phyloP scores from a whole-genome alignment of 2,113 vertebrate genomes.

The Plectropomus leopardus region DNA sequence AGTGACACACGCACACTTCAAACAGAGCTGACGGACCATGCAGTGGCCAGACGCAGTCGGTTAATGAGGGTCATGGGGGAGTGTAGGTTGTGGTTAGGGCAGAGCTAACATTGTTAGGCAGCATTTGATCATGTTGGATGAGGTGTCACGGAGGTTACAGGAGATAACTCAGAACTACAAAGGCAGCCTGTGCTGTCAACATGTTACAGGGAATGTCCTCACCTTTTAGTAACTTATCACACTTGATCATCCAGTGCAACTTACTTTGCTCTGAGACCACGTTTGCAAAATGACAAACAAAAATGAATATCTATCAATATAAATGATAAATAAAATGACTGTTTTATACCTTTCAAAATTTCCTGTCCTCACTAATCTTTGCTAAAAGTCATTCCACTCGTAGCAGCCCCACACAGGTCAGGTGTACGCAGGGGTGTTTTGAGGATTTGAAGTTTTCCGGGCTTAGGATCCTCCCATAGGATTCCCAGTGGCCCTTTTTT shows the following conservation, averaged over 20 bases:
- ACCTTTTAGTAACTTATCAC: slow-evolving; percentile 33
- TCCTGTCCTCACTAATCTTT: too few relatives aligned
- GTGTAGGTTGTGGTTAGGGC: slow-evolving; percentile 62
- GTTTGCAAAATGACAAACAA: too few relatives aligned
- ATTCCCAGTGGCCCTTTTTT: too few relatives aligned
- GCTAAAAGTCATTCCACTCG: too few relatives aligned
- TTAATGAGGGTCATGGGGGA: slow-evolving; percentile 74
- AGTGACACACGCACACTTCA: slow-evolving; percentile 73
- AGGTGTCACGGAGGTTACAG: slow-evolving; percentile 48
- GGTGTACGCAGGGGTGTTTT: too few relatives aligned
- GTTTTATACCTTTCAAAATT: too few relatives aligned
- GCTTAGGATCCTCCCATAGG: too few relatives aligned
- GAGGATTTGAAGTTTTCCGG: too few relatives aligned
- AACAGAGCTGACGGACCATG: slow-evolving; percentile 62
- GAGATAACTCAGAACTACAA: slow-evolving; percentile 66
- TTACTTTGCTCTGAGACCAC: too few relatives aligned
- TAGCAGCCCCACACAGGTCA: too few relatives aligned
- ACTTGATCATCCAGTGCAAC: neutral
- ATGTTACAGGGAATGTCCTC: slow-evolving; percentile 54
- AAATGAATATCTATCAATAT: too few relatives aligned
- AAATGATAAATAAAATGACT: too few relatives aligned
- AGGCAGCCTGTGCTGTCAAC: slow-evolving; percentile 45
- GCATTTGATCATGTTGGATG: slow-evolving; percentile 69
- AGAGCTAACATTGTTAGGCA: slow-evolving; percentile 64
- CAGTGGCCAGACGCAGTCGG: slow-evolving; percentile 52